A percentile compares a stretch with the other conserved stretches of the same genome.
Evolutionary conservation across 2,888 invertebrate species (phyloP).

Genomic region (Tridacna gigas): DNA sequence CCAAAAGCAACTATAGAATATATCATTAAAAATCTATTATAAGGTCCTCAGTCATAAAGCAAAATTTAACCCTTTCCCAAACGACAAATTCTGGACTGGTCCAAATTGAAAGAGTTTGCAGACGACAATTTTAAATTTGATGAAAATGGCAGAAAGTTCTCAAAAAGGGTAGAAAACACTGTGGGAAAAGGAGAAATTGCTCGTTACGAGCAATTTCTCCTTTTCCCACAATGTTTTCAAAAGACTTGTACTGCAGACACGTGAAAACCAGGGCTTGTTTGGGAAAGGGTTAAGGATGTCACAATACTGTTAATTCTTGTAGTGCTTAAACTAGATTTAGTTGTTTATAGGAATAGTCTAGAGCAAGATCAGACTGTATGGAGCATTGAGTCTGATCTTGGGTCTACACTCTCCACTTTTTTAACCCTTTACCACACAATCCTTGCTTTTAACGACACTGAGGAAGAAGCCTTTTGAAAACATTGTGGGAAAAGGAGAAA

Average conservation of each 20-base stretch:
- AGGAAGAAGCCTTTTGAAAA: neutral
- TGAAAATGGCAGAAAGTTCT: no score
- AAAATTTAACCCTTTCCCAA: neutral
- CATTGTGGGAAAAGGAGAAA: slow-evolving; percentile 9
- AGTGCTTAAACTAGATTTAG: neutral
- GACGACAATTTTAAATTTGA: no score
- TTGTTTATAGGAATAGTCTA: neutral
- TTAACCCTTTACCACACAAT: no score
- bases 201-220: neutral
- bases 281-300: no score
- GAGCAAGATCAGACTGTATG: neutral
- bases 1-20: no score
- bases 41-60: no score
- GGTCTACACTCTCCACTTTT: no score
- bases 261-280: no score
- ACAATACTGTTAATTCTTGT: no score
- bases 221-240: neutral
- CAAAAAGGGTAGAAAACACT: neutral
- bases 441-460: no score
- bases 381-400: neutral
- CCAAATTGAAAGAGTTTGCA: no score
- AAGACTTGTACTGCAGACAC: no score
- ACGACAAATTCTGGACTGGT: neutral
- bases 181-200: slow-evolving; percentile 2
- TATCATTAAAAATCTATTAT: neutral